Conservation (phyloP, 2,113 vertebrate species). For the Lepisosteus oculatus region DNA sequence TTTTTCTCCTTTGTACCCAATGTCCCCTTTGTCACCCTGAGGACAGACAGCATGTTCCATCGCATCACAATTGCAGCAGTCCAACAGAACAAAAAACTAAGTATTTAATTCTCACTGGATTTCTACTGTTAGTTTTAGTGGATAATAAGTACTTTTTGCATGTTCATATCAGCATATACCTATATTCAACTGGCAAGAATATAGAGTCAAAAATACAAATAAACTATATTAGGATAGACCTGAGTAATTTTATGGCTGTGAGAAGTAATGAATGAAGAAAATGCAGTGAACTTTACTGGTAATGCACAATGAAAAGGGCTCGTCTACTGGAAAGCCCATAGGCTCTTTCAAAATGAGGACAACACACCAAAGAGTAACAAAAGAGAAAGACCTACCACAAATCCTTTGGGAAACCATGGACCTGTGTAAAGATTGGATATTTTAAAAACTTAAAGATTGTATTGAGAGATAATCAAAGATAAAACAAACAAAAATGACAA, state of each 20-base stretch:
- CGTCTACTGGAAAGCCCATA: too few species aligned
- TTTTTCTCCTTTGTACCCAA: slow-evolving; percentile 68
- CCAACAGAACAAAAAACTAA: not conserved
- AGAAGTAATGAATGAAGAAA: not conserved
- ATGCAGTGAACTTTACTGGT: too few species aligned
- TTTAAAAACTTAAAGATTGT: not conserved
- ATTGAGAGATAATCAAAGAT: not conserved
- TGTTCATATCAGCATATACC: too few species aligned
- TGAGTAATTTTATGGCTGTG: too few species aligned
- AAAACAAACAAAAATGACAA: too few species aligned
- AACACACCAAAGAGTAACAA: not conserved
- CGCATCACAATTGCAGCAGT: slow-evolving; percentile 7
- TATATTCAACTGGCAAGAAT: too few species aligned
- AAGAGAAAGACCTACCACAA: slow-evolving; percentile 43
- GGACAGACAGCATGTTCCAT: not conserved
- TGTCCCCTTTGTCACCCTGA: slow-evolving; percentile 65
- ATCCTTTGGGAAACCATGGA: slow-evolving; percentile 17
- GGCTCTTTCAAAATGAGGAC: too few species aligned
- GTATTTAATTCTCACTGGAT: too few species aligned
- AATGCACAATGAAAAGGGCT: too few species aligned
- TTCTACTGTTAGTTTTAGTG: too few species aligned
- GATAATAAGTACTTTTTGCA: too few species aligned
- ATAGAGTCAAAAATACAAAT: not conserved
- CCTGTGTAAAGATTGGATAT: slow-evolving; percentile 29
- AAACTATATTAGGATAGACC: not conserved